Evolutionary conservation across 2,113 vertebrate species (phyloP), one percentile per base, ranked within the genome.

Genomic region (Pungitius pungitius): DNA sequence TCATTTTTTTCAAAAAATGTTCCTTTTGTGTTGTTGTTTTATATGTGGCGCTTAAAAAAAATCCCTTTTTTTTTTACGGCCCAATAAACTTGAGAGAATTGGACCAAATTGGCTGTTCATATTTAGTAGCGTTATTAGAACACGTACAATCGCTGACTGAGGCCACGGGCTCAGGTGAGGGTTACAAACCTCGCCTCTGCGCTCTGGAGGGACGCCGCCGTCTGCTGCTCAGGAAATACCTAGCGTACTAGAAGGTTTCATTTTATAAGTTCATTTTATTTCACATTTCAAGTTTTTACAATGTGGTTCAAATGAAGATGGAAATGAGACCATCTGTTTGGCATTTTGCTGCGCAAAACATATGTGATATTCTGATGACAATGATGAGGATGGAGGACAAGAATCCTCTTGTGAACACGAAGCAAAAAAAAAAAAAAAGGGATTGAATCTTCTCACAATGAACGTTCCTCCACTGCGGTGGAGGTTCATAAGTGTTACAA

Each of bases 251-350:
- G 73, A 81, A 69, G 68, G 89, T 88, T 91, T 82, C 80, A 73
- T 85, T 78, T 83, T 87, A 90, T 89, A 91, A 85, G 65, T 92
- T 82, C 26, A 60, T 85, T 89, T 93, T 88, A 92, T 91, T 92
- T 93, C 80, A 89, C 74, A 90, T 92, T 92, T 92, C 88, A 85
- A 81, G 56, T 78, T 93, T 55, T 94, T 92, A 92, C 83, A 86
- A 85, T 69, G 78, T 87, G 90, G 92, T 92, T 26, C 26, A 92
- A 92, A 90, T 73, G 86, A 77, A 76, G 82, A 80, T 85, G 70
- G 81, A 90, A 89, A 91, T 84, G 77, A 84, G 90, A 90, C 88
- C 91, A 94, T 93, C 86, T 94, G 94, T 90, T 92, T 90, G 85
- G 87, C 84, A 76, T 92, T 93, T 61, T 76, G 77, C 59, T 76